Percentiles rank a stretch among this genome's conserved stretches.
phyloP scores from a whole-genome alignment of 37 sponge, comb jelly and placozoan genomes.

The Agelas oroides region DNA sequence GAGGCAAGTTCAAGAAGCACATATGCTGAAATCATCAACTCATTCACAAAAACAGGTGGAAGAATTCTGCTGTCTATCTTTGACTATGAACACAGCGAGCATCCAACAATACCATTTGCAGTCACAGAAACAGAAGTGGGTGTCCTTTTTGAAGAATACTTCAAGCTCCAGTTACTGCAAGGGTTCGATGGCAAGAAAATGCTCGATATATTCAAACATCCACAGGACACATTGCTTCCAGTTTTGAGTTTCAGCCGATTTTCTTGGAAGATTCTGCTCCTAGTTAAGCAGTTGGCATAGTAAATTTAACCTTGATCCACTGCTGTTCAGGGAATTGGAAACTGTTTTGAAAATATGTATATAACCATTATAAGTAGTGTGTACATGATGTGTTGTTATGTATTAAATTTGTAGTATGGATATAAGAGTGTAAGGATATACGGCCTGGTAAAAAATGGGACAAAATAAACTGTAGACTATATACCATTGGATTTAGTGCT shows the following conservation, averaged over 20 bases:
- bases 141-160: not conserved
- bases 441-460: no score
- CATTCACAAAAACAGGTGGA: not conserved
- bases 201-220: no score
- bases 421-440: no score
- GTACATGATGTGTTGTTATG: no score
- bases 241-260: not conserved
- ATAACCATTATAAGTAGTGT: no score
- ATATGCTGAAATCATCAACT: not conserved
- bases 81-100: slow-evolving; percentile 1
- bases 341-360: no score
- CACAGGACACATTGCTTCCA: no score
- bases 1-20: not conserved
- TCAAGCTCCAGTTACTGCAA: not conserved
- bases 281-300: not conserved
- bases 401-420: no score
- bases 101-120: not conserved
- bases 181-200: not conserved
- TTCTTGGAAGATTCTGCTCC: not conserved
- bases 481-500: no score
- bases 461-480: no score
- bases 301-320: no score
- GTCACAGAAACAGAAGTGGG: slow-evolving; percentile 2
- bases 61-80: not conserved
- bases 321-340: no score